phyloP scores from a whole-genome alignment of 2,888 invertebrate species.

The Acrobasis repandana region DNA sequence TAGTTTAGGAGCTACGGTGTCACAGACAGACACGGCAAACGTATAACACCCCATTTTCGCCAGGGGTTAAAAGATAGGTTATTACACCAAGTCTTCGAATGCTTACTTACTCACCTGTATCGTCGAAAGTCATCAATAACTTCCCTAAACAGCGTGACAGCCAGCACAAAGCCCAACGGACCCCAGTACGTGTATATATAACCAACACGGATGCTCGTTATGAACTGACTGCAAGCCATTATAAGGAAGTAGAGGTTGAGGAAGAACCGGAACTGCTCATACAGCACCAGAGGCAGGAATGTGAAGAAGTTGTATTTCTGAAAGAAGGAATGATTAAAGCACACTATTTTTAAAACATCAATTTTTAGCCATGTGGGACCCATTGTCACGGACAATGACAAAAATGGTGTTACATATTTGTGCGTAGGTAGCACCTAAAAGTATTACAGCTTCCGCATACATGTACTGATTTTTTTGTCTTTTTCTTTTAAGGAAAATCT shows the following conservation, averaged over 20 bases:
- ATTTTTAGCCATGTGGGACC: too few relatives aligned
- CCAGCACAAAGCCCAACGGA: slow-evolving; percentile 97
- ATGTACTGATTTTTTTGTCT: too few relatives aligned
- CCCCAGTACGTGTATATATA: slow-evolving; percentile 99
- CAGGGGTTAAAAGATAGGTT: too few relatives aligned
- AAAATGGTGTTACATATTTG: too few relatives aligned
- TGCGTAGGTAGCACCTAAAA: too few relatives aligned
- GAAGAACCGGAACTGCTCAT: slow-evolving; percentile 99
- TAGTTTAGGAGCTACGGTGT: too few relatives aligned
- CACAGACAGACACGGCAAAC: too few relatives aligned
- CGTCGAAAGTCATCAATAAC: slow-evolving; percentile 97
- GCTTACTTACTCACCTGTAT: slow-evolving; percentile 77
- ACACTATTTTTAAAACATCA: background rate
- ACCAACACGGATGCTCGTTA: slow-evolving; percentile 97
- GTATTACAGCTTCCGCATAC: too few relatives aligned
- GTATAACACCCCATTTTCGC: too few relatives aligned
- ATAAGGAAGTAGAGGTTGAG: slow-evolving; percentile 98
- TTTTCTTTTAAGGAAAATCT: background rate
- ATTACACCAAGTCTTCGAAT: background rate
- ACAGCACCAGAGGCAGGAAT: slow-evolving; percentile 95
- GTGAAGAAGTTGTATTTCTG: slow-evolving; percentile 98
- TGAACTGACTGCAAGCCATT: slow-evolving; percentile 99
- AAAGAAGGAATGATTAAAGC: slow-evolving; percentile 35
- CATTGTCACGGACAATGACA: too few relatives aligned
- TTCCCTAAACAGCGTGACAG: slow-evolving; percentile 97